A percentile compares a stretch with the other conserved stretches of the same genome.
Evolutionary conservation across 2,113 vertebrate genomes (phyloP).

Genomic region (Apodemus speciosus): DNA sequence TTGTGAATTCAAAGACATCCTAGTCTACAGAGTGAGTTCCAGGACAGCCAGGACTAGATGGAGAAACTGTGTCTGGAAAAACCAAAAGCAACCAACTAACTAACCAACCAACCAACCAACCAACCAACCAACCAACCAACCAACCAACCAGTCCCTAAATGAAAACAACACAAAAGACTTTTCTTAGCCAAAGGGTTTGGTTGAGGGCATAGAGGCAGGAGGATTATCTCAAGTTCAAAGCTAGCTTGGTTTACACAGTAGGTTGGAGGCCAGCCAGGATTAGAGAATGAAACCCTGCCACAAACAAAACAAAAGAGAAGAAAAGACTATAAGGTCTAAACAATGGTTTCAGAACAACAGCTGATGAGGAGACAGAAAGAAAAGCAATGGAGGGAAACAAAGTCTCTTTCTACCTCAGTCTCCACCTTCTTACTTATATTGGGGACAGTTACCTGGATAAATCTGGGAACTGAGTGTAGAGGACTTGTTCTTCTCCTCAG

Average conservation of each 20-base stretch:
- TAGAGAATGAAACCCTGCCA: neutral
- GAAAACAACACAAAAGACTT: neutral
- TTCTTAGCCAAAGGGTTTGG: neutral
- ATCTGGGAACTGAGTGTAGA: neutral
- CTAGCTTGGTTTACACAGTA: neutral
- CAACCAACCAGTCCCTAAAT: neutral
- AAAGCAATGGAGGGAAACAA: neutral
- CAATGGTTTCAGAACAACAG: neutral
- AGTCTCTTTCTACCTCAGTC: neutral
- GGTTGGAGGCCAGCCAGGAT: neutral
- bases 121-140: neutral
- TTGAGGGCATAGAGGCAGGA: neutral
- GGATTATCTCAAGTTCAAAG: neutral
- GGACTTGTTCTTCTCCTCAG: neutral
- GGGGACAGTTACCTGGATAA: neutral
- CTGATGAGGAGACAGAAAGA: neutral
- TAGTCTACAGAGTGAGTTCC: neutral
- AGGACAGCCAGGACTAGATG: neutral
- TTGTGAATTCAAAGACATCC: neutral
- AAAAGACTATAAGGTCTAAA: neutral
- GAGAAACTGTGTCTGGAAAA: neutral
- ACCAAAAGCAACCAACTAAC: neutral
- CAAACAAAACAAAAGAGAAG: neutral
- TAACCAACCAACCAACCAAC: neutral
- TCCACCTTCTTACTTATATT: neutral